A percentile compares a stretch with the other conserved stretches of the same genome.
phyloP scores from a whole-genome alignment of 2,113 vertebrate genomes.

The Odocoileus hemionus region DNA sequence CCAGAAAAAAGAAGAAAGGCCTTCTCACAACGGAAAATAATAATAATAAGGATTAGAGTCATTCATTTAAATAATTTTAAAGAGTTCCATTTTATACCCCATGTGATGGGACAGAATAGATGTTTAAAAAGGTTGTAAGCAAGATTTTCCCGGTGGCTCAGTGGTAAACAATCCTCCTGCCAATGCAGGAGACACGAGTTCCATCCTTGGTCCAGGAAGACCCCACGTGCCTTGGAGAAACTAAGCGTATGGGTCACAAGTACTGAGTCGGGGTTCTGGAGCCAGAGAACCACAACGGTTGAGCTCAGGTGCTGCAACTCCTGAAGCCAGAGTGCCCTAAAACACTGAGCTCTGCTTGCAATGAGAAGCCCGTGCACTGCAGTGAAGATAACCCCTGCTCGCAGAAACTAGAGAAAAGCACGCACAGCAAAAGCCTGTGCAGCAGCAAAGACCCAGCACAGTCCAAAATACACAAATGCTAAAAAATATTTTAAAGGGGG shows the following conservation, averaged over 20 bases:
- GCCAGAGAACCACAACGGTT: neutral
- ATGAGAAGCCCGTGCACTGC: neutral
- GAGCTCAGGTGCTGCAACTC: neutral
- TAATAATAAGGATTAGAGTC: neutral
- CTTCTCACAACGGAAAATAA: neutral
- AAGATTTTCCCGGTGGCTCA: neutral
- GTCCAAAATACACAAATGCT: neutral
- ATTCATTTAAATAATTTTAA: neutral
- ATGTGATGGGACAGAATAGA: neutral
- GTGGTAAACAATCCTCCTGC: neutral
- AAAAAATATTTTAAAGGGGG: neutral
- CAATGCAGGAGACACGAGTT: neutral
- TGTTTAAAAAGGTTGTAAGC: neutral
- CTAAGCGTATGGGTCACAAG: neutral
- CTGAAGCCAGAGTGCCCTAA: neutral
- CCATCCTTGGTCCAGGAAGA: neutral
- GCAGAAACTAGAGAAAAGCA: neutral
- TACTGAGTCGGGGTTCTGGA: neutral
- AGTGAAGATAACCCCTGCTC: neutral
- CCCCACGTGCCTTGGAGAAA: neutral
- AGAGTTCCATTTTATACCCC: neutral
- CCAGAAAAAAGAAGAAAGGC: neutral
- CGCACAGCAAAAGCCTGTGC: neutral
- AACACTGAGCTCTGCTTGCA: neutral
- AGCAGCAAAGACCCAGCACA: neutral